A percentile compares a stretch with the other conserved stretches of the same genome.
These are phyloP conservation scores for Amphiprion ocellaris DNA, from an alignment of 2,113 vertebrate species.

Conservation along the genomic window DNA sequence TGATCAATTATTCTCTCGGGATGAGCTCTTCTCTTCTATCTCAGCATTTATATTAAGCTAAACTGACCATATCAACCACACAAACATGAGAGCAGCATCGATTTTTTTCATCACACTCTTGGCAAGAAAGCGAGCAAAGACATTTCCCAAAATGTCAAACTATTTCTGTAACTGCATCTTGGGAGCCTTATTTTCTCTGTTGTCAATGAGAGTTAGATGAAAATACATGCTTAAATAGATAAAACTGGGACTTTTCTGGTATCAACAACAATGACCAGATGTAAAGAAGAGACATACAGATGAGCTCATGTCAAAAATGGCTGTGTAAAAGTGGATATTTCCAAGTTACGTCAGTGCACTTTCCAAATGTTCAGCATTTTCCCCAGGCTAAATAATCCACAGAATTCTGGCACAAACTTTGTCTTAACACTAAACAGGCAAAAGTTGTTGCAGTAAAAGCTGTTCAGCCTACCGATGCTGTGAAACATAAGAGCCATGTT, in stretches of 20 bases:
- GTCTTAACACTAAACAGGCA: not conserved
- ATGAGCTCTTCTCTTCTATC: too few relatives aligned
- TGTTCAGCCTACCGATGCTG: not conserved
- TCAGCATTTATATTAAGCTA: too few relatives aligned
- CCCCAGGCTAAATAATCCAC: not conserved
- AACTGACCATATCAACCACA: not conserved
- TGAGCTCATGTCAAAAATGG: too few relatives aligned
- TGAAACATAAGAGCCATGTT: not conserved
- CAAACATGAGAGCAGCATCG: not conserved
- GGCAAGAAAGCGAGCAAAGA: not conserved
- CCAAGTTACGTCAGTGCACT: too few relatives aligned
- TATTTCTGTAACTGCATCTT: not conserved
- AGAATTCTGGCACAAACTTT: not conserved
- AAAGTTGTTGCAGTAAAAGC: slow-evolving; percentile 7
- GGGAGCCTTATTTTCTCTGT: not conserved
- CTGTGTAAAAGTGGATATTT: too few relatives aligned
- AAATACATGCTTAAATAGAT: too few relatives aligned
- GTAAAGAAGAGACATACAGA: too few relatives aligned
- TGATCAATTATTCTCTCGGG: not conserved
- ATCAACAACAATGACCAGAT: too few relatives aligned
- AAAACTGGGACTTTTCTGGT: too few relatives aligned
- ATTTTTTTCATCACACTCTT: not conserved
- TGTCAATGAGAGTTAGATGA: too few relatives aligned
- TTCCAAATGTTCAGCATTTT: not conserved
- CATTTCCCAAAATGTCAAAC: not conserved